A percentile compares a stretch with the other conserved stretches of the same genome.
phyloP scores from a whole-genome alignment of 2,113 vertebrate genomes.

The Suricata suricatta region DNA sequence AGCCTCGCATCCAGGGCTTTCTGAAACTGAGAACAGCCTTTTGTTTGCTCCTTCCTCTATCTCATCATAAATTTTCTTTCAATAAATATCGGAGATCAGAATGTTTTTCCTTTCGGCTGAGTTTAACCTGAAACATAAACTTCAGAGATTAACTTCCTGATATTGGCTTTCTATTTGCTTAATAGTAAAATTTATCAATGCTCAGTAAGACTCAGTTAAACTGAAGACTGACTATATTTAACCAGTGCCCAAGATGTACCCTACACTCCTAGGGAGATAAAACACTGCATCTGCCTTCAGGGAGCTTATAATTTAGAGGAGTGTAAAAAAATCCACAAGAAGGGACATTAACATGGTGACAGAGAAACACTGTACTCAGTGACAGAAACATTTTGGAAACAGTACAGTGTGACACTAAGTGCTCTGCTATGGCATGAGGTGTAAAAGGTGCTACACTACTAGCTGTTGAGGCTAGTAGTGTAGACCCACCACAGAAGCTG shows the following conservation, averaged over 20 bases:
- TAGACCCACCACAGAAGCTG: background rate
- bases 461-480: background rate
- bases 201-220: background rate
- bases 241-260: background rate
- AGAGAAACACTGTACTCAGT: background rate
- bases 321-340: background rate
- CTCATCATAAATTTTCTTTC: background rate
- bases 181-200: background rate
- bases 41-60: background rate
- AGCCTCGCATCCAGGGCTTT: background rate
- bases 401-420: background rate
- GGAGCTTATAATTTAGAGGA: background rate
- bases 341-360: background rate
- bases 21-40: background rate
- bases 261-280: background rate
- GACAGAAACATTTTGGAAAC: background rate
- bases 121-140: conserved; percentile 40
- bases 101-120: background rate
- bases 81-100: background rate
- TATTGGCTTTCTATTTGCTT: background rate
- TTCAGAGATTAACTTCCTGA: background rate
- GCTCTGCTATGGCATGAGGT: background rate
- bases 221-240: background rate
- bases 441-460: background rate
- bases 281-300: background rate